Percentiles rank a stretch among this genome's conserved stretches.
Evolutionary conservation across 2,888 invertebrate species (phyloP).

Genomic region (Scrobipalpa costella): DNA sequence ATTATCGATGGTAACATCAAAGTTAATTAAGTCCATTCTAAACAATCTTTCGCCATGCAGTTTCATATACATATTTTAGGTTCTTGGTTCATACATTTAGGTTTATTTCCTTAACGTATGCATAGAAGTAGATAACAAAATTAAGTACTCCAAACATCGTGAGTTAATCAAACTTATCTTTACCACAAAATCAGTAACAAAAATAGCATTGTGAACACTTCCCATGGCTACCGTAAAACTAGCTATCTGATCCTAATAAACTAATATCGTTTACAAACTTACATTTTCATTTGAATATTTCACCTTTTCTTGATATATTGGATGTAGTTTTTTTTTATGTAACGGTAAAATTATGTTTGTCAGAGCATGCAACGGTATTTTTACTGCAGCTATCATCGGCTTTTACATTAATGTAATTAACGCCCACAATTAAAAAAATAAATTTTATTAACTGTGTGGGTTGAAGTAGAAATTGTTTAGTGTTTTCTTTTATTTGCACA

Average conservation of each 20-base stretch:
- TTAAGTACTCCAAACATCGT: conserved; percentile 25
- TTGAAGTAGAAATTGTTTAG: conserved; percentile 17
- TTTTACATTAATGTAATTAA: conserved; percentile 56
- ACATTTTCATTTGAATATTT: not conserved
- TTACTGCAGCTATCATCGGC: conserved; percentile 44
- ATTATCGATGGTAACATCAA: no score
- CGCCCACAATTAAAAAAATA: conserved; percentile 45
- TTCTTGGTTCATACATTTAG: no score
- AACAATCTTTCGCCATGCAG: no score
- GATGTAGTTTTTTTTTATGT: not conserved
- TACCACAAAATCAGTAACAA: conserved; percentile 38
- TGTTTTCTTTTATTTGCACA: not conserved
- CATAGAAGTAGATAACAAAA: conserved; percentile 14
- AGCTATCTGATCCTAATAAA: conserved; percentile 51
- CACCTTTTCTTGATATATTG: not conserved
- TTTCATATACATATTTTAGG: no score
- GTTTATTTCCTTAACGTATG: no score
- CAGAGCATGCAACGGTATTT: conserved; percentile 48
- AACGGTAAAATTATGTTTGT: conserved; percentile 24
- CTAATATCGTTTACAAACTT: conserved; percentile 40
- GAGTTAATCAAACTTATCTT: conserved; percentile 20
- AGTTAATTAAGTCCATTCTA: no score
- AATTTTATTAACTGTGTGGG: conserved; percentile 26
- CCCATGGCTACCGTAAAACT: conserved; percentile 49
- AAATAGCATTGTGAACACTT: conserved; percentile 38